Evolutionary conservation across 2,113 vertebrate species (phyloP), one percentile per base, ranked within the genome.

Genomic region (Panurus biarmicus): DNA sequence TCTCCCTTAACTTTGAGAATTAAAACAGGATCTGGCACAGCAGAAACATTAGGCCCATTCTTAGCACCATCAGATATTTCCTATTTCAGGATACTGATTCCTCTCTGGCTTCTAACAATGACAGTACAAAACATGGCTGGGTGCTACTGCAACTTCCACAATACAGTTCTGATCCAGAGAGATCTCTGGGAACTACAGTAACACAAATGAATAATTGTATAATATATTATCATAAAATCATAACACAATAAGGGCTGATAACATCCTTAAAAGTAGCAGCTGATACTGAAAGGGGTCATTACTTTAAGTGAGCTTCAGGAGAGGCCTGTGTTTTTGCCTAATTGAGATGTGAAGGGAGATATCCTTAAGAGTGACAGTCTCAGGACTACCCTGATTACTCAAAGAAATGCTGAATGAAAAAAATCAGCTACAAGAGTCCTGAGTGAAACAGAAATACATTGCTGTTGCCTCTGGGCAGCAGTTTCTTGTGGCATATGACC

Each of bases 81-180:
- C 7, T 89, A 0, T 60, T 93, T 83, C 1, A 2, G 29, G 13
- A 36, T 62, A 35, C 0, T 2, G 3, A 3, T 25, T 88, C 38
- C 26, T 60, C 45, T 65, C 51, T 44, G 54, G 42, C 12, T 53
- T 76, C 67, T 80, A 26, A 66, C 3, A 9, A 24, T 54, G 62
- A 40, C 29, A 54, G 12, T 13, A 58, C 38, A 26, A 54, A 92
- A 77, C 31, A 25, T 6, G 6, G 12, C 9, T 24, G 26, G 28
- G 10, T 53, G 44, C 7, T 60, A 35, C 67, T 6, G 7, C 38
- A 76, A 8, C 18, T 79, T 65, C 69, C 24, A 25, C 9, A 48
- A 26, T 17, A 48, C 1, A 1, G 18, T n/a, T 60, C 33, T 80
- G 51, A 87, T 71, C 33, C 25, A 77, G n/a, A 53, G 47, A 65